Percentiles rank a stretch among this genome's conserved stretches.
Conservation (phyloP, 2,797 vertebrate species). For the Alectoris magna region DNA sequence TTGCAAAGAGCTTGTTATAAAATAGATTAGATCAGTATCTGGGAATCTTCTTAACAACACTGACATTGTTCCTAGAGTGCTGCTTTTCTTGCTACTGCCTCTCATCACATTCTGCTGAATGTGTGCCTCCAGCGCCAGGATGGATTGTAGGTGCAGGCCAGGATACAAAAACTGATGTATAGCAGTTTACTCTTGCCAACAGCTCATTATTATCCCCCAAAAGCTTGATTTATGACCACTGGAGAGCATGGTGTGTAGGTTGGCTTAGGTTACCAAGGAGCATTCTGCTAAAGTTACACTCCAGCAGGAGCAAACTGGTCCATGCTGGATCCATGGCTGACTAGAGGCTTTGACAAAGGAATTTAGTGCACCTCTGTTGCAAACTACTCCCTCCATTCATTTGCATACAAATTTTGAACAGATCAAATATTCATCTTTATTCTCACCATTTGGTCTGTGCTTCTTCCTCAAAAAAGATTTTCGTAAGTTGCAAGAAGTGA, state of each 20-base stretch:
- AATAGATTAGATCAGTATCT: background rate
- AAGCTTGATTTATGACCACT: background rate
- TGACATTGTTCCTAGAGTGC: accelerated
- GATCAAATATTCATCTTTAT: background rate
- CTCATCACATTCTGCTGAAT: background rate
- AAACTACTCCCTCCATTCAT: accelerated
- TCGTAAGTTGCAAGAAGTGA: background rate
- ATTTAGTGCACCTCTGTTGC: background rate
- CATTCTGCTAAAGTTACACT: background rate
- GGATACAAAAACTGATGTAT: background rate
- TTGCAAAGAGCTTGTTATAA: background rate
- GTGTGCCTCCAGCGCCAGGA: background rate
- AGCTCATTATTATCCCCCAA: background rate
- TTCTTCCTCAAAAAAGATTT: background rate
- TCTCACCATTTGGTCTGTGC: background rate
- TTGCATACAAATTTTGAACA: background rate
- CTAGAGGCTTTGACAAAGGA: background rate
- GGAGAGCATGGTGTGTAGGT: background rate
- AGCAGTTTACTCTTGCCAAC: background rate
- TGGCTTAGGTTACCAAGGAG: background rate
- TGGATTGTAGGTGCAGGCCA: background rate
- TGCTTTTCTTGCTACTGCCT: background rate
- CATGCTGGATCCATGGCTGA: background rate
- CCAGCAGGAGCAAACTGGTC: background rate
- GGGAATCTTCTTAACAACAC: background rate